Evolutionary conservation across 2,888 invertebrate species (phyloP).

Genomic region (Drosophila neonasuta): DNA sequence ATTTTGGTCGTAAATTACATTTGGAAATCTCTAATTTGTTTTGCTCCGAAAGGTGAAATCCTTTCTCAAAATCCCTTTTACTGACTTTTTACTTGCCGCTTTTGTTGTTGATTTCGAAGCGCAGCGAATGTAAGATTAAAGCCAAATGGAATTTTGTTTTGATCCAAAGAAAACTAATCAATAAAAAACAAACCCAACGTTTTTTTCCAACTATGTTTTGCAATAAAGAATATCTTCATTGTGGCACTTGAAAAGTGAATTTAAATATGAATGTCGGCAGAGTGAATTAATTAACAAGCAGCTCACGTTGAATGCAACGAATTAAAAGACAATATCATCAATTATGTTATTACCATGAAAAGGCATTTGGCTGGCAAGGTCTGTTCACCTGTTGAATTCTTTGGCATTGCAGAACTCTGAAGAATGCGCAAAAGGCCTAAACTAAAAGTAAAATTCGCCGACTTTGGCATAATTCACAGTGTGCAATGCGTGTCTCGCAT

Average conservation of each 20-base stretch:
- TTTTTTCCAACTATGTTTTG: conserved; percentile 9
- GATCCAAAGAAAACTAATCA: conserved; percentile 25
- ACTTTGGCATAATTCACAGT: conserved; percentile 57
- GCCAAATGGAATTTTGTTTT: conserved; percentile 30
- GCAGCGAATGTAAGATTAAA: conserved; percentile 37
- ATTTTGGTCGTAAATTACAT: conserved; percentile 78
- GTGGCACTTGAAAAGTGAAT: conserved; percentile 13
- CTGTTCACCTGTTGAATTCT: conserved; percentile 33
- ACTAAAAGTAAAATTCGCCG: conserved; percentile 35
- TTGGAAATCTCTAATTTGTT: conserved; percentile 80
- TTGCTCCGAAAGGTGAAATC: conserved; percentile 76
- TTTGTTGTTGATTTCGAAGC: conserved; percentile 43
- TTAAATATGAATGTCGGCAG: conserved; percentile 31
- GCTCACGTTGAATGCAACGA: conserved; percentile 75
- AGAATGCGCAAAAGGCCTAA: conserved; percentile 51
- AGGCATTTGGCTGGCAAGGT: conserved; percentile 48
- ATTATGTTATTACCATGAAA: conserved; percentile 79
- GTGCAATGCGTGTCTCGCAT: conserved; percentile 71
- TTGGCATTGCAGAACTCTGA: conserved; percentile 39
- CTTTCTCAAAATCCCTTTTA: conserved; percentile 65
- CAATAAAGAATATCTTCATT: conserved; percentile 33
- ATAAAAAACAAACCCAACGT: neutral
- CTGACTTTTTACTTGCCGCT: conserved; percentile 42
- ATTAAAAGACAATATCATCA: conserved; percentile 82
- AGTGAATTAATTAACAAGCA: conserved; percentile 62